Base-by-base conservation (phyloP, 2,888 invertebrate genomes). In the Oxytorus armatus region DNA sequence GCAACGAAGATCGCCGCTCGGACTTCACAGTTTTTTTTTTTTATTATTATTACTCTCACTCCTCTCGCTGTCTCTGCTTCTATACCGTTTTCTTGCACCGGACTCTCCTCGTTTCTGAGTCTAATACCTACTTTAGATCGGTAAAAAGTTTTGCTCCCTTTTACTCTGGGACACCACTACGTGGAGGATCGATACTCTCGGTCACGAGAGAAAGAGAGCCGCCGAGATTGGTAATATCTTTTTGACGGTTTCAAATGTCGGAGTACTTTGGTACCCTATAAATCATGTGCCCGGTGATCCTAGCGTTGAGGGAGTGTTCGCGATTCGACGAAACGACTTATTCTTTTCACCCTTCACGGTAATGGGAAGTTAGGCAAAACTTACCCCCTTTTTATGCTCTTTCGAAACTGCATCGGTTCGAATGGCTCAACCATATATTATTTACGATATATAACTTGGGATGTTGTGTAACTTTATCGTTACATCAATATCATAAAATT, bases 241-340 rank as follows among this genome's bases (percentile, higher is more conserved):
- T n/a, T 86, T 81, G 84, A 78, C 84, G 82, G 83, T 84, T 84
- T 84, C 80, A 59, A 68, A 55, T 39, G 80, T 68, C 81, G 61
- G 79, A 61, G 61, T 61, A 83, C 80, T 80, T n/a, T 82, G 78
- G 83, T 84, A 82, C 81, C 86, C 84, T 79, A 89, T 88, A 89
- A 88, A 89, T 88, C 89, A 89, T 87, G 85, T 66, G 78, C 76
- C 84, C 80, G 81, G 78, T 78, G 83, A 85, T 87, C 86, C 85
- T 78, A 84, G 86, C 85, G 47, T 23, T 16, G 5, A 33, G 47
- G 44, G 70, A 42, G 49, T 44, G 70, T 49, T 55, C 68, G 44
- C 63, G 77, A 88, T 89, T 88, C 88, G 86, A 85, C 85, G 84
- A 84, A 82, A 82, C 84, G 86, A 87, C 84, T 85, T 85, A n/a